Percentiles rank a stretch among this genome's conserved stretches.
These are phyloP conservation scores for Araneus ventricosus DNA, from an alignment of 1,140 invertebrate species.

Conservation along the genomic window DNA sequence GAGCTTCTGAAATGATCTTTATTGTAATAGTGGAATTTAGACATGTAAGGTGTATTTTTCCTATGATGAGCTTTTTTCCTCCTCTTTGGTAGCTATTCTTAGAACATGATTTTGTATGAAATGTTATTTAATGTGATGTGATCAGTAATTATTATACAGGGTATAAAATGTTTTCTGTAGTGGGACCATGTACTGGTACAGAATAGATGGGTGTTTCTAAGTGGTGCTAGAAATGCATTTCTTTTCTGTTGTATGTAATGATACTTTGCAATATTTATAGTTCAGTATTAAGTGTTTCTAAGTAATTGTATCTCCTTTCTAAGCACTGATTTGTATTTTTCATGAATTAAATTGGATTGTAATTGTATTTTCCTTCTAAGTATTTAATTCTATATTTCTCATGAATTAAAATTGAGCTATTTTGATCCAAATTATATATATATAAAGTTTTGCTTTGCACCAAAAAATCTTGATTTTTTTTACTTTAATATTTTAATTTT, in stretches of 20 bases:
- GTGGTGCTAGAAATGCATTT: conserved; percentile 56
- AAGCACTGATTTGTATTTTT: background rate
- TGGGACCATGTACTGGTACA: conserved; percentile 53
- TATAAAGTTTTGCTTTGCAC: too few relatives aligned
- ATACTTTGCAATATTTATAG: background rate
- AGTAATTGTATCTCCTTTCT: background rate
- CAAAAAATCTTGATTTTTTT: too few relatives aligned
- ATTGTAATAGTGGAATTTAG: conserved; percentile 25
- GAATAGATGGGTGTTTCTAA: conserved; percentile 3
- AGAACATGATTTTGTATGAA: conserved; percentile 43
- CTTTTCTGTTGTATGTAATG: background rate
- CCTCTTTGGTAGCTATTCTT: conserved; percentile 28
- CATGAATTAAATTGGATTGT: too few relatives aligned
- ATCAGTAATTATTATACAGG: conserved; percentile 31
- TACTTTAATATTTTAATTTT: too few relatives aligned
- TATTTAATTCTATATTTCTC: too few relatives aligned
- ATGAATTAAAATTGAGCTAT: too few relatives aligned
- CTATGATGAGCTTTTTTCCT: conserved; percentile 60
- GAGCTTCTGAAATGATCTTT: conserved; percentile 13
- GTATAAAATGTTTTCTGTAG: conserved; percentile 50
- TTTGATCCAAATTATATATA: too few relatives aligned
- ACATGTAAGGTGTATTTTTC: conserved; percentile 6
- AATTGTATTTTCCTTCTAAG: too few relatives aligned
- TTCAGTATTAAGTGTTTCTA: conserved; percentile 14
- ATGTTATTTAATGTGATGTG: conserved; percentile 38